Evolutionary conservation across 2,113 vertebrate genomes (phyloP).

Genomic region (Arenaria interpres): DNA sequence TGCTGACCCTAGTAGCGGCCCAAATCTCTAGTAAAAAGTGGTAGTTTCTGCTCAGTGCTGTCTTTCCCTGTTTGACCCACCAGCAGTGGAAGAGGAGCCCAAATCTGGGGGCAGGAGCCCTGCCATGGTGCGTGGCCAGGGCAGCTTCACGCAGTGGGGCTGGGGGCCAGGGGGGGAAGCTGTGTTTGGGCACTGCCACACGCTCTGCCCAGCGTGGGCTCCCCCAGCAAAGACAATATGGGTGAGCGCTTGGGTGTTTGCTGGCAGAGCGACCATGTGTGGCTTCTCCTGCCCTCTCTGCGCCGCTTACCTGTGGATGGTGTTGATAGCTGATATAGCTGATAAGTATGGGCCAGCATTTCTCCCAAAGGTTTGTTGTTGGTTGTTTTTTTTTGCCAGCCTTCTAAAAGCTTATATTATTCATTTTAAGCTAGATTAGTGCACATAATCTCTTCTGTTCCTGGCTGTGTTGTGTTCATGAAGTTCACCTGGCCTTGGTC

Average conservation of each 20-base stretch:
- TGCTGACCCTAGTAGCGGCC: accelerated
- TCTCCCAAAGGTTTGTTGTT: not conserved
- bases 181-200: not conserved
- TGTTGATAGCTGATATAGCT: not conserved
- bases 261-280: accelerated
- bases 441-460: not conserved
- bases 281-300: not conserved
- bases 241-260: not conserved
- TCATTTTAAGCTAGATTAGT: not conserved
- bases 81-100: not conserved
- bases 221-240: accelerated
- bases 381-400: not conserved
- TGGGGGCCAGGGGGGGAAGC: not conserved
- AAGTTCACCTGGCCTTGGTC: not conserved
- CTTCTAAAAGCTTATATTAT: not conserved
- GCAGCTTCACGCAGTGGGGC: accelerated
- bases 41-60: not conserved
- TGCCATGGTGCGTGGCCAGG: accelerated
- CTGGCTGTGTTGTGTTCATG: not conserved
- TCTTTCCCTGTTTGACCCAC: not conserved
- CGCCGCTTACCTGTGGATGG: accelerated
- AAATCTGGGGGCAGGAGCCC: not conserved
- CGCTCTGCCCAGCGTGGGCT: accelerated
- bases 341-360: not conserved
- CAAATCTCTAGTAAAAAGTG: not conserved